Conservation (phyloP, 2,888 invertebrate genomes). For the Epinotia nisella region DNA sequence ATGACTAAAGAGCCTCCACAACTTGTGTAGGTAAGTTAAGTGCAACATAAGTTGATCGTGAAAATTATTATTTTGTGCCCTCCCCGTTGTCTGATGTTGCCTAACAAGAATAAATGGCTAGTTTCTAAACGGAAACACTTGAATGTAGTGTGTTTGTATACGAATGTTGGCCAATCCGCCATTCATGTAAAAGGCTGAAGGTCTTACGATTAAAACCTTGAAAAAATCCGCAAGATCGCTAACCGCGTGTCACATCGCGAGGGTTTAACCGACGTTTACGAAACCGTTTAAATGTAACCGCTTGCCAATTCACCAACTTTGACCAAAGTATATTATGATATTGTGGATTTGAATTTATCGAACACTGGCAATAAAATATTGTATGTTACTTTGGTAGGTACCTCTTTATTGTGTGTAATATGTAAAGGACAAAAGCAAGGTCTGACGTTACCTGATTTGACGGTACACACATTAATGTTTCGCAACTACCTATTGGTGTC, state of each 20-base stretch:
- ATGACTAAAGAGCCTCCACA: conserved; percentile 22
- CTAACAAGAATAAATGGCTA: conserved; percentile 64
- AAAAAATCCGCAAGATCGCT: conserved; percentile 47
- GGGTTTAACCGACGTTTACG: conserved; percentile 24
- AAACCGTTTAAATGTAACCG: conserved; percentile 2
- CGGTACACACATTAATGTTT: conserved; percentile 13
- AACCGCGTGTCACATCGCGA: conserved; percentile 30
- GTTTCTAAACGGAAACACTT: conserved; percentile 76
- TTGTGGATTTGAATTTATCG: background rate
- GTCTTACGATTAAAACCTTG: conserved; percentile 63
- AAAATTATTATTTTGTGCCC: conserved; percentile 46
- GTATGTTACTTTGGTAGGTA: background rate
- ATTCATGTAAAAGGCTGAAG: conserved; percentile 73
- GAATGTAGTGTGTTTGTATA: conserved; percentile 63
- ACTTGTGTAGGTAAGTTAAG: conserved; percentile 24
- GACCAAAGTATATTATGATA: background rate
- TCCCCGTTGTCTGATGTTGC: conserved; percentile 62
- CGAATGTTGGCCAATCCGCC: conserved; percentile 68
- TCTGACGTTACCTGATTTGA: conserved; percentile 18
- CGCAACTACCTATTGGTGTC: conserved; percentile 24
- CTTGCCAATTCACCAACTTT: background rate
- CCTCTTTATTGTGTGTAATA: conserved; percentile 19
- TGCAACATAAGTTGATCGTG: conserved; percentile 20
- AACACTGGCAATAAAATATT: background rate
- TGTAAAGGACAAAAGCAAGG: conserved; percentile 27